These are phyloP conservation scores for Rhogogaster chlorosoma DNA, from an alignment of 2,888 invertebrate species.

Conservation along the genomic window DNA sequence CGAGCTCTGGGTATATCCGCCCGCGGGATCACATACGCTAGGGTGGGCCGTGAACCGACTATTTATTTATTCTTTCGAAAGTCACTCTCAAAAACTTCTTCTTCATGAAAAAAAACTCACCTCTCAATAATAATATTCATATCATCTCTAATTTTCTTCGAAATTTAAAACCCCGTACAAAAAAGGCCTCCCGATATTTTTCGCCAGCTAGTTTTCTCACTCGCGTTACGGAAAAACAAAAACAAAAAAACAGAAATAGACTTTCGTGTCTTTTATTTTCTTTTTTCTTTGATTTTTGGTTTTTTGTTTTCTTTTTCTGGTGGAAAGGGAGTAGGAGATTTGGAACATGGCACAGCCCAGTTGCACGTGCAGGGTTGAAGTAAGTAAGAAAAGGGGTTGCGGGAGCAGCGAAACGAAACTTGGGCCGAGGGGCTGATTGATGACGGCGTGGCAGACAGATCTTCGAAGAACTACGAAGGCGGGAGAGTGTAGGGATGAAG, in stretches of 20 bases:
- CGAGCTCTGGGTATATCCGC: slow-evolving; percentile 5
- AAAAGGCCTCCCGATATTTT: too few species aligned
- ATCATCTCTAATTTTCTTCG: too few species aligned
- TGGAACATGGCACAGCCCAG: neutral
- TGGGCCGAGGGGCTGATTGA: slow-evolving; percentile 72
- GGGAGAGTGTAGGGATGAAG: neutral
- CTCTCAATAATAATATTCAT: too few species aligned
- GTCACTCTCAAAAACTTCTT: too few species aligned
- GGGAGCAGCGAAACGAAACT: neutral
- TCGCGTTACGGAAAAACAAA: too few species aligned
- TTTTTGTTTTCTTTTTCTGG: neutral
- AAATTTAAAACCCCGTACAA: too few species aligned
- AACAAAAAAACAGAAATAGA: too few species aligned
- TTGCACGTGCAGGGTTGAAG: neutral
- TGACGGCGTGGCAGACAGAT: slow-evolving; percentile 70
- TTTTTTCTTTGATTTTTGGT: neutral
- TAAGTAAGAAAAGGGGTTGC: slow-evolving; percentile 3
- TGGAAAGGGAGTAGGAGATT: neutral
- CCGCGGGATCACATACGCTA: neutral
- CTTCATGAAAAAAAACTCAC: too few species aligned
- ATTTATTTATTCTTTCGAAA: too few species aligned
- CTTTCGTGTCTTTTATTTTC: too few species aligned
- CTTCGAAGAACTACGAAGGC: neutral
- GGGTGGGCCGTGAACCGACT: too few species aligned
- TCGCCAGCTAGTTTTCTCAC: too few species aligned